Percentiles rank a stretch among this genome's conserved stretches.
phyloP scores from a whole-genome alignment of 2,888 invertebrate species.

The Entomobrya proxima region DNA sequence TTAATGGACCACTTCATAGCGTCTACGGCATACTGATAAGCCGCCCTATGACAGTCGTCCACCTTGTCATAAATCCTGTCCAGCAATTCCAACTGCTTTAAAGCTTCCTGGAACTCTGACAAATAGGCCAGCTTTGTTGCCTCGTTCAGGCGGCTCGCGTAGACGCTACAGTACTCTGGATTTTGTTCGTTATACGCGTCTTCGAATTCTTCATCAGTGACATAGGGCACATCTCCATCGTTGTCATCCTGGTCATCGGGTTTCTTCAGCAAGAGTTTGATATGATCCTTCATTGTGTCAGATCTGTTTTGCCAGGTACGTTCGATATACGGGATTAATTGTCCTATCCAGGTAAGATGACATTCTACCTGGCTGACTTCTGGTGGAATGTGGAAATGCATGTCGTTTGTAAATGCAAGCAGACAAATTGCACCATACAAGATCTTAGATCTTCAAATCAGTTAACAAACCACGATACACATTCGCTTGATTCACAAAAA shows the following conservation, averaged over 20 bases:
- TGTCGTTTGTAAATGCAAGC: too few relatives aligned
- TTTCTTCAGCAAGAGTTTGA: background rate
- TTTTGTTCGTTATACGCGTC: background rate
- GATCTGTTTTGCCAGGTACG: background rate
- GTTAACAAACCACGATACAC: too few relatives aligned
- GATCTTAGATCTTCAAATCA: too few relatives aligned
- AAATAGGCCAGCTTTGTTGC: background rate
- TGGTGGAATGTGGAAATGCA: background rate
- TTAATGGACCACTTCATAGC: background rate
- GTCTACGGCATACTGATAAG: background rate
- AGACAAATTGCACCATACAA: too few relatives aligned
- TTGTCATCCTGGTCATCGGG: background rate
- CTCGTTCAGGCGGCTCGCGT: conserved; percentile 8
- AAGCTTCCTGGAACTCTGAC: background rate
- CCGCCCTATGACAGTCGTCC: background rate
- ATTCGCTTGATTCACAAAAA: too few relatives aligned
- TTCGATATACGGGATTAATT: background rate
- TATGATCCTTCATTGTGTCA: background rate
- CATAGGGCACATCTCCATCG: background rate
- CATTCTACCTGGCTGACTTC: background rate
- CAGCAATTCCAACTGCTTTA: background rate
- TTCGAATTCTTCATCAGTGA: background rate
- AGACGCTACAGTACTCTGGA: background rate
- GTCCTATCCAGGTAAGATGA: conserved; percentile 2
- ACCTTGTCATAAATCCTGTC: background rate